Conservation (phyloP, 2,888 invertebrate species). For the Aporophyla nigra region DNA sequence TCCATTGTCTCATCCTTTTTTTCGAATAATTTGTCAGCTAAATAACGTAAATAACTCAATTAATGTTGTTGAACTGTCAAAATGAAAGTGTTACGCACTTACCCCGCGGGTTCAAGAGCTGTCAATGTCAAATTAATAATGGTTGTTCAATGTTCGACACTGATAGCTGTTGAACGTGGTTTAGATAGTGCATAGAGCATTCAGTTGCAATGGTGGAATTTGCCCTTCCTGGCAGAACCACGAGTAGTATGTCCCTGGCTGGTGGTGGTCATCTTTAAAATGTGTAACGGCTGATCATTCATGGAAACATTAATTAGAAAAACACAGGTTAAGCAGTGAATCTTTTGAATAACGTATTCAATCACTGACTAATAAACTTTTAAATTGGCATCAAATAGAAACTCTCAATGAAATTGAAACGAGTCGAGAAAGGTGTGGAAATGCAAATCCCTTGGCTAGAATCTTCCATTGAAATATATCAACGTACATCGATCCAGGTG, state of each 20-base stretch:
- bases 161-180: too few species aligned
- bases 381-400: conserved; percentile 26
- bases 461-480: not conserved
- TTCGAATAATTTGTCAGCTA: too few species aligned
- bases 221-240: not conserved
- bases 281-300: conserved; percentile 4
- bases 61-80: too few species aligned
- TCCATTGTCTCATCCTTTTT: too few species aligned
- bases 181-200: too few species aligned
- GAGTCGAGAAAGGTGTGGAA: not conserved
- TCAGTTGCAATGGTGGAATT: too few species aligned
- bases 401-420: conserved; percentile 35
- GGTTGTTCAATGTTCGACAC: too few species aligned
- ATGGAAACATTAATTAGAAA: conserved; percentile 26
- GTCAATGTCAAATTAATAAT: too few species aligned
- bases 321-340: not conserved
- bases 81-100: too few species aligned
- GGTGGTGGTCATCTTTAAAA: not conserved
- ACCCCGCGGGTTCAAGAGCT: too few species aligned
- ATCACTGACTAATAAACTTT: too few species aligned
- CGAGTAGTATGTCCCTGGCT: not conserved
- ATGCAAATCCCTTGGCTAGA: not conserved
- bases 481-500: not conserved
- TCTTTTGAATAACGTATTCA: conserved; percentile 22
- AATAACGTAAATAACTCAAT: too few species aligned